phyloP scores from a whole-genome alignment of 1,140 invertebrate species.

The Ips nitidus region DNA sequence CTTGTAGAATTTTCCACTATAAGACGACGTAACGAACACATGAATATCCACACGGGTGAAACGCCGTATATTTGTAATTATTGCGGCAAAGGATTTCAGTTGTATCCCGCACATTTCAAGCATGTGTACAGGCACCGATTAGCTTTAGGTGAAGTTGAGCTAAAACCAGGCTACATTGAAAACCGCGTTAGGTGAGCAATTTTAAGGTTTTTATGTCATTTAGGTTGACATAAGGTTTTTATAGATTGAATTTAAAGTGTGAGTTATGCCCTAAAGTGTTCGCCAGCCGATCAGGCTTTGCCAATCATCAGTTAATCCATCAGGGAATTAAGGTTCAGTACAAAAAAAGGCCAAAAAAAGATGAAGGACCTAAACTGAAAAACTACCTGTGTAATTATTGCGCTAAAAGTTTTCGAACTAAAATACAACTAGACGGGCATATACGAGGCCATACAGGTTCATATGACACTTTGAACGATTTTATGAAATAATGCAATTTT shows the following conservation, averaged over 20 bases:
- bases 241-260: constrained; percentile 34
- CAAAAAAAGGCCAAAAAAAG: constrained; percentile 33
- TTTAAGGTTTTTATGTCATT: neutral
- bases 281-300: constrained; percentile 37
- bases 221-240: constrained; percentile 1
- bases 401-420: constrained; percentile 36
- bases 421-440: constrained; percentile 31
- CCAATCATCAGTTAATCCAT: constrained; percentile 37
- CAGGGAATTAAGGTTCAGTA: constrained; percentile 37
- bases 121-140: constrained; percentile 35
- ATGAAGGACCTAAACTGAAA: constrained; percentile 30
- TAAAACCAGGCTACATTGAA: constrained; percentile 36
- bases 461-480: neutral
- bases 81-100: constrained; percentile 42
- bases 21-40: constrained; percentile 48
- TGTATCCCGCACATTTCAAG: constrained; percentile 39
- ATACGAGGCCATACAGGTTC: constrained; percentile 34
- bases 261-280: constrained; percentile 37
- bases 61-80: constrained; percentile 44
- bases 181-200: constrained; percentile 29
- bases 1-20: constrained; percentile 32
- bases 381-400: constrained; percentile 38
- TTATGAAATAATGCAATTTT: neutral
- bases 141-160: constrained; percentile 33
- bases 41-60: constrained; percentile 49